These are phyloP conservation scores for Cylas formicarius DNA, from an alignment of 1,140 invertebrate genomes.

Conservation along the genomic window DNA sequence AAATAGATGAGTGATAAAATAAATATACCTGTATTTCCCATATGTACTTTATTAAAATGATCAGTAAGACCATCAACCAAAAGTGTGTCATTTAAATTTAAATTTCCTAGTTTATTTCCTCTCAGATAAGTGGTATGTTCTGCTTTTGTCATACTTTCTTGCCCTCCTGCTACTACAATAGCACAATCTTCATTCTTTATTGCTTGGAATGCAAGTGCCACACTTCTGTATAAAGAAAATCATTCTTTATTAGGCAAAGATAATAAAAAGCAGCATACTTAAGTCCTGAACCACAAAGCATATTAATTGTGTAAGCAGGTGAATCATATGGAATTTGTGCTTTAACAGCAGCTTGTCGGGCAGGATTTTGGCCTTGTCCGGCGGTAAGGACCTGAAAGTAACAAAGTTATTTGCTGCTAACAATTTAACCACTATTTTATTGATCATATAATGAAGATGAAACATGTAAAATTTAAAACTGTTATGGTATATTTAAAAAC, in stretches of 20 bases:
- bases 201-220: slow-evolving; percentile 61
- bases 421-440: background rate
- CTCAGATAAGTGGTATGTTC: slow-evolving; percentile 65
- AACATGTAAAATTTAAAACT: background rate
- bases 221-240: slow-evolving; percentile 55
- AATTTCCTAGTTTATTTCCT: slow-evolving; percentile 64
- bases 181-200: slow-evolving; percentile 63
- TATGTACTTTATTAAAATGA: slow-evolving; percentile 69
- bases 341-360: slow-evolving; percentile 68
- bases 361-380: slow-evolving; percentile 80
- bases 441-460: background rate
- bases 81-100: slow-evolving; percentile 61
- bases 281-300: slow-evolving; percentile 82
- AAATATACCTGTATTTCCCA: slow-evolving; percentile 72
- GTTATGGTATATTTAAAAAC: slow-evolving; percentile 6
- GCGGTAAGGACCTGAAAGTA: slow-evolving; percentile 55
- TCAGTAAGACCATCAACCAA: slow-evolving; percentile 73
- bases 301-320: slow-evolving; percentile 72
- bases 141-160: slow-evolving; percentile 79
- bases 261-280: slow-evolving; percentile 48
- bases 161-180: slow-evolving; percentile 73
- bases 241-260: slow-evolving; percentile 5
- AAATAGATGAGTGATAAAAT: slow-evolving; percentile 7
- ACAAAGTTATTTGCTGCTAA: background rate
- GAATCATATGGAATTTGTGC: slow-evolving; percentile 68